Percentiles rank a stretch among this genome's conserved stretches.
phyloP scores from a whole-genome alignment of 2,113 vertebrate species.

The Pygoscelis antarcticus region DNA sequence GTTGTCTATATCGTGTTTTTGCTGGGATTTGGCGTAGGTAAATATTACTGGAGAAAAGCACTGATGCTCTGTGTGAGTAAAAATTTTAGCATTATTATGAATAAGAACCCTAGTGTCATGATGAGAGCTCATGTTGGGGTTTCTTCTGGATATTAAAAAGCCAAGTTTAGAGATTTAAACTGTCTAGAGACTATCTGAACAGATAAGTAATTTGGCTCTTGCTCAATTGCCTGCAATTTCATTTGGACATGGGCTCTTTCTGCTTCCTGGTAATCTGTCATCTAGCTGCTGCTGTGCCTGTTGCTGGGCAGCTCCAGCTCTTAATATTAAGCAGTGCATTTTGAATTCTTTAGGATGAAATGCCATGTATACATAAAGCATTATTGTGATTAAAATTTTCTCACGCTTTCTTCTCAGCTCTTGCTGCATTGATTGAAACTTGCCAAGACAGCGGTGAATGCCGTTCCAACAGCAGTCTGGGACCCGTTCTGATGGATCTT shows the following conservation, averaged over 20 bases:
- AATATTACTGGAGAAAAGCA: constrained; percentile 46
- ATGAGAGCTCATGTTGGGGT: background rate
- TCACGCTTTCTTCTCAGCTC: constrained; percentile 51
- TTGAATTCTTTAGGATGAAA: background rate
- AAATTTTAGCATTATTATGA: background rate
- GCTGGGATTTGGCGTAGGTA: constrained; percentile 85
- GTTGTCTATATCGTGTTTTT: constrained; percentile 82
- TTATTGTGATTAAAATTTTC: background rate
- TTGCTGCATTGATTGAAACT: constrained; percentile 77
- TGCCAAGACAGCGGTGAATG: constrained; percentile 62
- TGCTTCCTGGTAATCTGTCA: background rate
- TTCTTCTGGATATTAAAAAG: constrained; percentile 10
- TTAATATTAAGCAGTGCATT: background rate
- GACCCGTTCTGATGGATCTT: constrained; percentile 76
- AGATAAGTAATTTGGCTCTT: background rate
- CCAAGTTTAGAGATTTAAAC: background rate
- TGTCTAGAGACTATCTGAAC: background rate
- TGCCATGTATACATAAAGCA: background rate
- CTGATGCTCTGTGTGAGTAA: constrained; percentile 21
- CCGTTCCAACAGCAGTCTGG: constrained; percentile 74
- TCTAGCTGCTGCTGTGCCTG: background rate
- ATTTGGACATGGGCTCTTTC: background rate
- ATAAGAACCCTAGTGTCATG: background rate
- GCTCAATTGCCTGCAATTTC: background rate
- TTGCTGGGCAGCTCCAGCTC: background rate